Evolutionary conservation across 2,797 vertebrate species (phyloP).

Genomic region (Sebastolobus alascanus): DNA sequence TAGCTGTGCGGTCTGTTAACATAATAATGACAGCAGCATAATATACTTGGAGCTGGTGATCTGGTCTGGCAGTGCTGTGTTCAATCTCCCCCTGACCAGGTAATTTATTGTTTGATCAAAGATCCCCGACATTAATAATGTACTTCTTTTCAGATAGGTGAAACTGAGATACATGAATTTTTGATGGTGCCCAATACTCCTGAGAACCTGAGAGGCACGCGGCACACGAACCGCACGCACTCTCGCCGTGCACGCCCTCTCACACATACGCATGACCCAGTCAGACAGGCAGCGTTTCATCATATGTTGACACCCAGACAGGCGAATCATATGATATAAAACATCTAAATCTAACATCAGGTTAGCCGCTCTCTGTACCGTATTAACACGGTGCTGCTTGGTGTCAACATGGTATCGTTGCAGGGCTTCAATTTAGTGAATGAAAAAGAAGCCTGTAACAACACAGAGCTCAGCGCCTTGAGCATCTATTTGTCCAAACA

Average conservation of each 20-base stretch:
- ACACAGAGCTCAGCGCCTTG: not conserved
- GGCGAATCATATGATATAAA: conserved; percentile 43
- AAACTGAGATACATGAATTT: conserved; percentile 80
- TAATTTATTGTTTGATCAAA: conserved; percentile 85
- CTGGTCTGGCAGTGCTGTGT: conserved; percentile 40
- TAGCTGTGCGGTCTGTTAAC: not conserved
- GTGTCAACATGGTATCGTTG: not conserved
- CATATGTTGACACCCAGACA: conserved; percentile 36
- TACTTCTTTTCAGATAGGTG: conserved; percentile 69
- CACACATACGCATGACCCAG: conserved; percentile 26
- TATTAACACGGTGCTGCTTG: not conserved
- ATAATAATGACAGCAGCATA: not conserved
- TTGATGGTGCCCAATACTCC: conserved; percentile 66
- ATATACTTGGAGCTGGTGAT: conserved; percentile 13
- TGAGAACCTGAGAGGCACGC: conserved; percentile 68
- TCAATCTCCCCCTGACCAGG: conserved; percentile 60
- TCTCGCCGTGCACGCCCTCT: conserved; percentile 1
- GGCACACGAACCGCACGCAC: conserved; percentile 6
- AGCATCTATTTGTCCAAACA: not conserved
- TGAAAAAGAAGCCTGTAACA: not conserved
- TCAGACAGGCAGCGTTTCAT: conserved; percentile 46
- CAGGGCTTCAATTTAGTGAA: not conserved
- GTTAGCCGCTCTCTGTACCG: not conserved
- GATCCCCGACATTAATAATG: conserved; percentile 83
- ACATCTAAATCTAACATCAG: conserved; percentile 25